phyloP scores from a whole-genome alignment of 2,797 vertebrate species.

The Nothura maculosa region DNA sequence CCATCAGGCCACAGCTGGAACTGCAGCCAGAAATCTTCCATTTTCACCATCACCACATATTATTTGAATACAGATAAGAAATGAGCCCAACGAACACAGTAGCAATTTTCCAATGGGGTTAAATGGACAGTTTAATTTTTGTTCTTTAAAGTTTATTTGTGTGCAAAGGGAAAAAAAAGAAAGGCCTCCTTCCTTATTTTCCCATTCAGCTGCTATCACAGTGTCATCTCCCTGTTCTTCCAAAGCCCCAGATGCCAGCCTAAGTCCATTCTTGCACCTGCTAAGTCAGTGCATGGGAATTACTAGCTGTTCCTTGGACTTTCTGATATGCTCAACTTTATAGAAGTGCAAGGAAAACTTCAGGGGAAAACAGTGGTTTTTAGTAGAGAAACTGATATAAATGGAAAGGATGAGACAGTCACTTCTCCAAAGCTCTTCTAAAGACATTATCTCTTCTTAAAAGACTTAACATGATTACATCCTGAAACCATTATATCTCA shows the following conservation, averaged over 20 bases:
- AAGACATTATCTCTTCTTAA: neutral
- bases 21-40: slow-evolving; percentile 40
- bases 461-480: neutral
- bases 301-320: neutral
- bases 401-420: neutral
- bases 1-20: slow-evolving; percentile 39
- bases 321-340: neutral
- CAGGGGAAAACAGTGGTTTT: neutral
- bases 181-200: neutral
- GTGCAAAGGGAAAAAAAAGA: neutral
- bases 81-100: slow-evolving; percentile 58
- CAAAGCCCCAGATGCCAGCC: neutral
- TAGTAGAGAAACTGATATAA: neutral
- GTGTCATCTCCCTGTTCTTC: slow-evolving; percentile 2
- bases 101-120: slow-evolving; percentile 65
- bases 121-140: neutral
- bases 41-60: slow-evolving; percentile 56
- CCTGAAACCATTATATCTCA: neutral
- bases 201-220: neutral
- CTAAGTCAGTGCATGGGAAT: neutral
- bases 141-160: slow-evolving; percentile 36
- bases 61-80: slow-evolving; percentile 63
- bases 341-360: neutral
- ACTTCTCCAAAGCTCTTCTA: neutral
- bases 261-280: slow-evolving; percentile 58